Percentiles rank a stretch among this genome's conserved stretches.
Evolutionary conservation across 2,797 vertebrate genomes (phyloP).

Genomic region (Bradypodion ventrale): DNA sequence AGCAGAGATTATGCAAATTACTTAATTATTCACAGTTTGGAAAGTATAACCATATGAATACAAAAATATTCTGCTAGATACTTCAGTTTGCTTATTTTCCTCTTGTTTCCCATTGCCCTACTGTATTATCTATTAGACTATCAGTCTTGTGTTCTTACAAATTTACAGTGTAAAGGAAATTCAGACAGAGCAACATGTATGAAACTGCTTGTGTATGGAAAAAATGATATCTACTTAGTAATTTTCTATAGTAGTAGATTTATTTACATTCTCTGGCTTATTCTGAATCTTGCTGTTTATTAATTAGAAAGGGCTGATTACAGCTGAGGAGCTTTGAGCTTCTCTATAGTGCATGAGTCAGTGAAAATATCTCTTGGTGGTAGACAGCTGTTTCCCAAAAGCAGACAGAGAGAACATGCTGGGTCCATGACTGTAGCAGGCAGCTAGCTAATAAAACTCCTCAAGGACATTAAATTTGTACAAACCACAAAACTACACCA

Average conservation of each 20-base stretch:
- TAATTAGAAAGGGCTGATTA: constrained; percentile 16
- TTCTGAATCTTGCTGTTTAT: background rate
- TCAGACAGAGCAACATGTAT: background rate
- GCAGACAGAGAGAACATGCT: background rate
- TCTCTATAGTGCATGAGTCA: constrained; percentile 20
- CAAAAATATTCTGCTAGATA: background rate
- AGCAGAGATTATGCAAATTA: too few species aligned
- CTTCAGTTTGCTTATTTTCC: background rate
- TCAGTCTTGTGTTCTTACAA: background rate
- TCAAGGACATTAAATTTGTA: constrained; percentile 21
- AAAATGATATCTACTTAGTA: background rate
- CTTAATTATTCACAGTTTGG: too few species aligned
- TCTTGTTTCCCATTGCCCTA: background rate
- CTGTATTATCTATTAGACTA: background rate
- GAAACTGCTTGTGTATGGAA: background rate
- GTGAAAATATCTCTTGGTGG: background rate
- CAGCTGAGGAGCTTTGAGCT: constrained; percentile 21
- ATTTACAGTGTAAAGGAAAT: background rate
- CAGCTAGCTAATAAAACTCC: constrained; percentile 31
- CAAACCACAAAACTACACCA: constrained; percentile 31
- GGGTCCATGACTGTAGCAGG: constrained; percentile 25
- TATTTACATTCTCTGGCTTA: background rate
- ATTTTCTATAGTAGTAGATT: constrained; percentile 7
- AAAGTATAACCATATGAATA: too few species aligned
- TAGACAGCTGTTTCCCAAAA: constrained; percentile 22